Conservation (phyloP, 37 sponge, comb jelly and placozoan genomes). For the Halisarca cf. caerulea region DNA sequence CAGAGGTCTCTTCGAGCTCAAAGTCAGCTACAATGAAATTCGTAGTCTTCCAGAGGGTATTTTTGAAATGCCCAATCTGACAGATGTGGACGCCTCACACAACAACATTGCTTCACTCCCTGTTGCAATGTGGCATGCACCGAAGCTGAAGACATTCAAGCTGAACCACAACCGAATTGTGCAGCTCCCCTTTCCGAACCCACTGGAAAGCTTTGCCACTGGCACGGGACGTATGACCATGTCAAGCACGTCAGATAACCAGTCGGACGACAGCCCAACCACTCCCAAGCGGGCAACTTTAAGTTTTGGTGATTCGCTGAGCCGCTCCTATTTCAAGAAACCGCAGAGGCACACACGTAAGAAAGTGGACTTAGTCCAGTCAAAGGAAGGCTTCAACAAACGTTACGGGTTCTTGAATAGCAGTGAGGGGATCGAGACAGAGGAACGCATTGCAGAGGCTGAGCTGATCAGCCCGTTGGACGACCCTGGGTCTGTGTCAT, state of each 20-base stretch:
- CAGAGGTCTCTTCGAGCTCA: conserved; percentile 32
- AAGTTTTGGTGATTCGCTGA: neutral
- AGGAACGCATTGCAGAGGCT: neutral
- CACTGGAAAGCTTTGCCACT: neutral
- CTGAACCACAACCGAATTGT: conserved; percentile 56
- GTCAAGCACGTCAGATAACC: neutral
- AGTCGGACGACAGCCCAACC: neutral
- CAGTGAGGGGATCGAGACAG: neutral
- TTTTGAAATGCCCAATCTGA: conserved; percentile 61
- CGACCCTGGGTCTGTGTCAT: neutral
- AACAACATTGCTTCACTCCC: conserved; percentile 64
- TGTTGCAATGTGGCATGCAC: conserved; percentile 64
- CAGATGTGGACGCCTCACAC: conserved; percentile 48
- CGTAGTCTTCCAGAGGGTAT: conserved; percentile 51
- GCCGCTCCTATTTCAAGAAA: neutral
- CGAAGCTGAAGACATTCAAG: conserved; percentile 46
- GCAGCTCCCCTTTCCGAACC: conserved; percentile 45
- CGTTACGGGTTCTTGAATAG: neutral
- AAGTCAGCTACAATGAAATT: conserved; percentile 51
- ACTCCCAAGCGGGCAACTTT: neutral
- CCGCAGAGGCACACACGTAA: neutral
- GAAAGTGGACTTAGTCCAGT: neutral
- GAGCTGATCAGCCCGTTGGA: neutral
- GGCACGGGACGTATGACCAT: neutral
- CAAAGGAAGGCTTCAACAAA: neutral